Base-by-base conservation (phyloP, 2,888 invertebrate species). In the Papilio protenor region DNA sequence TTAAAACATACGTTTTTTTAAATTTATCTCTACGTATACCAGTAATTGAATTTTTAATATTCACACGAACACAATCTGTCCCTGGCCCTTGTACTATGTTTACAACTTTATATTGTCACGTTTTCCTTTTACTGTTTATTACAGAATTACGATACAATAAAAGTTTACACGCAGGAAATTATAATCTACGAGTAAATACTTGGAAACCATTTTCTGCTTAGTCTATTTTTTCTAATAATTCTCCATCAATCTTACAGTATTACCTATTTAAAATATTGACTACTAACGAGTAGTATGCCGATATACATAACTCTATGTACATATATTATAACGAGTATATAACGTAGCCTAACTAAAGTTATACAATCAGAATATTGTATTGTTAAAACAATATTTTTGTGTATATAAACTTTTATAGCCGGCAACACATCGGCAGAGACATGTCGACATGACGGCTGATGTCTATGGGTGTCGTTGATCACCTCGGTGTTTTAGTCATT, bases 121-220 rank as follows among this genome's bases (percentile, higher is more conserved):
- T 80, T 80, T 80, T 80, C 80, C 80, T 79, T 76, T 76, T 57
- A 76, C 55, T 70, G 66, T 72, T 77, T 76, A 79, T 79, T 77
- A 71, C 66, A 80, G 74, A 76, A 77, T 79, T 78, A 76, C 76
- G 27, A 78, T 78, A 59, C 49, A 76, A 78, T 70, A 76, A 78
- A 78, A 78, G 78, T 78, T 73, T 55, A 21, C 73, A 33, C 59
- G 14, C 47, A 18, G 78, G 76, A 73, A 78, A 75, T 78, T 69
- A 47, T 64, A 61, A 75, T 75, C 64, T 66, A 72, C 66, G 57
- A 47, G 52, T 66, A 6, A 49, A 66, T 78, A 69, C 76, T 73
- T 11, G 21, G 78, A 73, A 76, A 64, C 66, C 6, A 66, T 64
- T 78, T 76, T 57, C 73, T 45, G 49, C 47, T 78, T 14, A 71